Evolutionary conservation across 2,888 invertebrate species (phyloP), one percentile per base, ranked within the genome.

Genomic region (Nomada flava): DNA sequence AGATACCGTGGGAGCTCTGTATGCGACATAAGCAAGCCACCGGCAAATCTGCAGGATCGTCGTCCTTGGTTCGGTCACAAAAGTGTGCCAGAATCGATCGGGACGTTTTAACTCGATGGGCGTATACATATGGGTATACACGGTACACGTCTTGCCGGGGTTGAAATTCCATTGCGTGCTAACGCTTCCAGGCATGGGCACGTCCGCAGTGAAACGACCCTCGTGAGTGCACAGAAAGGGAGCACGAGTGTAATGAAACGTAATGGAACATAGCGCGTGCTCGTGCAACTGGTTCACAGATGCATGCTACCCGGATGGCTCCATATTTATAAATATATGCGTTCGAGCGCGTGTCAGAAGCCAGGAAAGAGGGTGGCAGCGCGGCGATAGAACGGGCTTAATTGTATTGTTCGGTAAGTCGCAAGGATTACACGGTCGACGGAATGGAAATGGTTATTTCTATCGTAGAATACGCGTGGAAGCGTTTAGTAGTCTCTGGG

Each of bases 321-420:
- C 71, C 65, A 55, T 79, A 75, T 85, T 82, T 85, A 77, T 75
- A 82, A 84, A 84, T 79, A 82, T 42, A 36, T 11, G 65, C 60
- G 44, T 57, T 47, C n/a, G 69, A 50, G 50, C 76, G 72, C 72
- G 82, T 74, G 78, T 60, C 78, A 73, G 74, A 63, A 65, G 44
- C 55, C 57, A 26, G 53, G 63, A 59, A 29, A 29, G 75, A 72
- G 80, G 72, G 83, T 74, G 78, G 57, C 68, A 23, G 26, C 3
- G 55, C 60, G 60, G 63, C 55, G 44, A 55, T 29, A 76, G 76
- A 84, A 86, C 84, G 82, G 79, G 69, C 76, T 83, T 75, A 76
- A 87, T 86, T 76, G 88, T 74, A 85, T 82, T 71, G 85, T 55
- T 26, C 71, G 76, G 11, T 52, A 74, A 72, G 65, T 80, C 68